Evolutionary conservation across 2,113 vertebrate genomes (phyloP).

Genomic region (Albula goreensis): DNA sequence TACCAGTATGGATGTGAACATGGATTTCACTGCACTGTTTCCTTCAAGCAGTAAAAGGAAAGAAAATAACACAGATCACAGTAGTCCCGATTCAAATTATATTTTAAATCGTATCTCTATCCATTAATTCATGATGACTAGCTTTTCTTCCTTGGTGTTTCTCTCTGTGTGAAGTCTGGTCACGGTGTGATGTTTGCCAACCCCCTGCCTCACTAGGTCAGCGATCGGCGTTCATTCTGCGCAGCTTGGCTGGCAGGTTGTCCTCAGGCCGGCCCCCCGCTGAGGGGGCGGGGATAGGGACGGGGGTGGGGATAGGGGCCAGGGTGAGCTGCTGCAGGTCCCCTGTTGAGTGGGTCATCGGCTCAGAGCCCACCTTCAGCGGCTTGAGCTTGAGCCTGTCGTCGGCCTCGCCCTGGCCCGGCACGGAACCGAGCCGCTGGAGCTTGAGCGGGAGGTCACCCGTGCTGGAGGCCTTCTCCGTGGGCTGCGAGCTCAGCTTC

Average conservation of each 20-base stretch:
- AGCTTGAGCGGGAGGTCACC: slow-evolving; percentile 76
- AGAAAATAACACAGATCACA: slow-evolving; percentile 19
- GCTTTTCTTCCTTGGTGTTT: not conserved
- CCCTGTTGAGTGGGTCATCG: slow-evolving; percentile 51
- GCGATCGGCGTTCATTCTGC: slow-evolving; percentile 69
- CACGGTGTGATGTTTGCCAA: not conserved
- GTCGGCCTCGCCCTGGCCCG: slow-evolving; percentile 63
- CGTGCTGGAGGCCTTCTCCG: slow-evolving; percentile 71
- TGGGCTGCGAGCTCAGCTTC: slow-evolving; percentile 55
- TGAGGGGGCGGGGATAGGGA: slow-evolving; percentile 43
- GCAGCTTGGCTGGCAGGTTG: slow-evolving; percentile 73
- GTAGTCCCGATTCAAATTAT: slow-evolving; percentile 26
- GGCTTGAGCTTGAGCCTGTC: slow-evolving; percentile 67
- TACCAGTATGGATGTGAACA: not conserved
- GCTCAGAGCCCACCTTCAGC: slow-evolving; percentile 60
- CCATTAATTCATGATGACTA: not conserved
- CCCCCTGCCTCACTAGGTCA: slow-evolving; percentile 44
- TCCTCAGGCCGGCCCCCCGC: slow-evolving; percentile 65
- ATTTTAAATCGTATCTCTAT: slow-evolving; percentile 11
- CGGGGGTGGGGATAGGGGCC: slow-evolving; percentile 17
- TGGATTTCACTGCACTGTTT: not conserved
- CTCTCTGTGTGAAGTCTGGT: not conserved
- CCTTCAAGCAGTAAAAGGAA: not conserved
- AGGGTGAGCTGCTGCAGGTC: slow-evolving; percentile 61
- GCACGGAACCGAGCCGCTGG: slow-evolving; percentile 67